phyloP scores from a whole-genome alignment of 2,888 invertebrate genomes.

The Rhagophthalmus giganteus region DNA sequence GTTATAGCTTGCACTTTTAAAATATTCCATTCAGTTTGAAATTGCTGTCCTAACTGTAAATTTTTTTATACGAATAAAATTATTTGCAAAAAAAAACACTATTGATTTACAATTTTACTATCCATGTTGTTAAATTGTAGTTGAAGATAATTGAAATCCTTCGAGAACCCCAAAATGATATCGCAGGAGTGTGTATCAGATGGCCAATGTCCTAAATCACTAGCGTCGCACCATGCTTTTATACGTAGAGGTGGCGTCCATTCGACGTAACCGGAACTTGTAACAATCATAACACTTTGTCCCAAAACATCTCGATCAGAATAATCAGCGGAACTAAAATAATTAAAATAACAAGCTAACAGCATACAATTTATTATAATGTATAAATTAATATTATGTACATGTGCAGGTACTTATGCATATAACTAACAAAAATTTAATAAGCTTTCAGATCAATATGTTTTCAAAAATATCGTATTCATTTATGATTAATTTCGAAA shows the following conservation, averaged over 20 bases:
- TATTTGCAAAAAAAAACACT: too few relatives aligned
- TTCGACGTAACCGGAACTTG: constrained; percentile 44
- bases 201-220: constrained; percentile 53
- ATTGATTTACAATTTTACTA: constrained; percentile 39
- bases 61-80: too few relatives aligned
- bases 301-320: constrained; percentile 42
- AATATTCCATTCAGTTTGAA: constrained; percentile 33
- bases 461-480: too few relatives aligned
- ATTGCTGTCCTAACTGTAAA: constrained; percentile 15
- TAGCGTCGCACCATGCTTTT: constrained; percentile 49
- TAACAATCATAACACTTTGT: constrained; percentile 43
- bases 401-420: too few relatives aligned
- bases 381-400: too few relatives aligned
- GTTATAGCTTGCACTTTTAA: constrained; percentile 10
- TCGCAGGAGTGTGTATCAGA: constrained; percentile 52
- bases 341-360: too few relatives aligned
- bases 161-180: constrained; percentile 50
- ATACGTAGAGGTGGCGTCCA: constrained; percentile 49
- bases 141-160: constrained; percentile 40
- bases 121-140: constrained; percentile 39
- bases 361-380: too few relatives aligned
- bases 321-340: constrained; percentile 46
- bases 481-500: too few relatives aligned
- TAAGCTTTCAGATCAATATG: too few relatives aligned
- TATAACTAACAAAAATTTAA: too few relatives aligned